Base-by-base conservation (phyloP, 2,888 invertebrate genomes). In the Agrilus cyanescens region DNA sequence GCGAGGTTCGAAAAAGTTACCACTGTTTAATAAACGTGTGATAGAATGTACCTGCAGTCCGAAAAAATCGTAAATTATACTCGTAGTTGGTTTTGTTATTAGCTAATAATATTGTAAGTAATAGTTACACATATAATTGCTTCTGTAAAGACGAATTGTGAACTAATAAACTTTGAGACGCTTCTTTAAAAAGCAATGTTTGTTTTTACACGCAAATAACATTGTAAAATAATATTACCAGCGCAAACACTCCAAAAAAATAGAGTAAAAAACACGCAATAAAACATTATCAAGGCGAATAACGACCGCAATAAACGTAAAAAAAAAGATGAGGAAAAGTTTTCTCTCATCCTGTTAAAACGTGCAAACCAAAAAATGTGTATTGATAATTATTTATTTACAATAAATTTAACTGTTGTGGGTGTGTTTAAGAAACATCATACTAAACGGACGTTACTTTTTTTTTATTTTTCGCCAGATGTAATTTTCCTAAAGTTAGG, bases 401-500 rank as follows among this genome's bases (percentile, higher is more conserved):
- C 15, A 15, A 33, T 33, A 10, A 33, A 14, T 33, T 33, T 33
- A 33, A 10, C 10, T 33, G 32, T 4, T 33, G 32, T 29, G 29
- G 37, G 37, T 32, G 20, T 42, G 30, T n/a, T 14, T 18, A 32
- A 14, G 20, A 38, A 13, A 25, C 16, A 32, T 35, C 16, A 32
- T 35, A 44, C 35, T 37, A 25, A 32, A 18, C 32, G 29, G 30
- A 38, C 14, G 30, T 38, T 31, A 41, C 30, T 46, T 40, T 34
- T 44, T 36, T 85, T 74, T 56, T 80, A 77, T 61, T 85, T 82
- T 3, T 77, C 55, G 34, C 77, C 68, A 7, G 81, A 76, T 55
- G 78, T 74, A 7, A 75, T 72, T 46, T 76, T 72, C 51, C 86
- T 73, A 68, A 89, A 90, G 60, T 88, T 87, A 1, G 96, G 95